These are phyloP conservation scores for Pachyseris speciosa DNA, from an alignment of 64 coral and sea anemone species.

Conservation along the genomic window DNA sequence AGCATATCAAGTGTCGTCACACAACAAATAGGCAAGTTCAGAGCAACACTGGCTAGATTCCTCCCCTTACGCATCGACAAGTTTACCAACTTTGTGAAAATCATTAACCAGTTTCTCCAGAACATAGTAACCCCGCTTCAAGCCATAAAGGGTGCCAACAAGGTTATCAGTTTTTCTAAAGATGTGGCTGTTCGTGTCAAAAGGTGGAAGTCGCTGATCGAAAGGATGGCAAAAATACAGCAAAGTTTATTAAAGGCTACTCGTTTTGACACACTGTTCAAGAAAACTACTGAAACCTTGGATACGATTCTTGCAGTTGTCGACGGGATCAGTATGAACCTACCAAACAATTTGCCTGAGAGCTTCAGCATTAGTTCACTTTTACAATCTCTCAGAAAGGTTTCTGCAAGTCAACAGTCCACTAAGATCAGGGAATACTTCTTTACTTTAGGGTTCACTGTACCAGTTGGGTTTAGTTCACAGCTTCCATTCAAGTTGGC, in stretches of 20 bases:
- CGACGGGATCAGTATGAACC: conserved; percentile 44
- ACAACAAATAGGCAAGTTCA: conserved; percentile 74
- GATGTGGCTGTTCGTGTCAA: conserved; percentile 17
- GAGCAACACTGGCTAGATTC: conserved; percentile 56
- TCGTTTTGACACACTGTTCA: conserved; percentile 62
- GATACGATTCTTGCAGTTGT: conserved; percentile 73
- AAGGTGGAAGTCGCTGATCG: conserved; percentile 44
- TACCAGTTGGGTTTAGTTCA: conserved; percentile 71
- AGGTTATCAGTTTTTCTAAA: conserved; percentile 74
- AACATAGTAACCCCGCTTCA: conserved; percentile 62
- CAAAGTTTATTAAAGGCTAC: conserved; percentile 38
- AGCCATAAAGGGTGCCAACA: conserved; percentile 66
- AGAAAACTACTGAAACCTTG: conserved; percentile 63
- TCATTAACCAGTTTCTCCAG: conserved; percentile 76
- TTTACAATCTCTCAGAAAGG: conserved; percentile 51
- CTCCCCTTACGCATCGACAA: conserved; percentile 73
- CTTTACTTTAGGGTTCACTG: conserved; percentile 35
- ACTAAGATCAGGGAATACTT: conserved; percentile 84
- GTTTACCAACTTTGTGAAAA: conserved; percentile 78
- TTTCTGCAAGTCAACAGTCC: conserved; percentile 49
- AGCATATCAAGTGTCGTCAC: conserved; percentile 80
- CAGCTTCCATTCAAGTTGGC: conserved; percentile 86
- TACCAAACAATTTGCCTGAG: conserved; percentile 73
- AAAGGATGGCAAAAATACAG: conserved; percentile 63
- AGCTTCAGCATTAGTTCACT: conserved; percentile 77